phyloP scores from a whole-genome alignment of 2,797 vertebrate species.

The Enteromius fasciolatus region DNA sequence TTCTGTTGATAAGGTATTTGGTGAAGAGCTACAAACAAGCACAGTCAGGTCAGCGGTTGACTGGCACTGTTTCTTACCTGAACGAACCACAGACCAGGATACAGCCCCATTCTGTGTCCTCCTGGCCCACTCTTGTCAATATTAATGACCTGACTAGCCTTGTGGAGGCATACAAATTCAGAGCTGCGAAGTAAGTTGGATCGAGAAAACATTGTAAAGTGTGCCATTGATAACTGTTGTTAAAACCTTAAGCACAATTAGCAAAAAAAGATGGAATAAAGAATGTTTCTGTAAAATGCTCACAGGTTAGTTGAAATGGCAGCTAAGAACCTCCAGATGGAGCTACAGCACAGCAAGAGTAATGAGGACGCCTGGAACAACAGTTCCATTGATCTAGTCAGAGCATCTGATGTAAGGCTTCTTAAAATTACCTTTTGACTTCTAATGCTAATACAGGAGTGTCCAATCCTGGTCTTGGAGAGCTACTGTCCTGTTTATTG shows the following conservation, averaged over 20 bases:
- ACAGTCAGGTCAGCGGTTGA: slow-evolving; percentile 82
- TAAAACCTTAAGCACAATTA: background rate
- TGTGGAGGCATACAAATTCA: slow-evolving; percentile 87
- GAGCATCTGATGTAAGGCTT: slow-evolving; percentile 88
- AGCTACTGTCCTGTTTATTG: background rate
- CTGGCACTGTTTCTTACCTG: slow-evolving; percentile 91
- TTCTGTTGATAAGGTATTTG: slow-evolving; percentile 80
- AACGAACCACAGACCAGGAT: slow-evolving; percentile 82
- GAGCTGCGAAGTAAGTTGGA: slow-evolving; percentile 86
- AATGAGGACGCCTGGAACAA: slow-evolving; percentile 95
- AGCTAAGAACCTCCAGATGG: slow-evolving; percentile 87
- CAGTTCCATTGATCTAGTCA: slow-evolving; percentile 90
- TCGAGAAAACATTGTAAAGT: background rate
- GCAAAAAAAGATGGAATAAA: background rate
- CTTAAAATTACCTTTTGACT: background rate
- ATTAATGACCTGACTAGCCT: slow-evolving; percentile 84
- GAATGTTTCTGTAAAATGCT: slow-evolving; percentile 43
- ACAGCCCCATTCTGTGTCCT: slow-evolving; percentile 86
- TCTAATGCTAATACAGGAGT: background rate
- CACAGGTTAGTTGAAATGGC: slow-evolving; percentile 88
- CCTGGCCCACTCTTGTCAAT: slow-evolving; percentile 74
- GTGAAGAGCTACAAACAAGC: slow-evolving; percentile 92
- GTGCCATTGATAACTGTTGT: background rate
- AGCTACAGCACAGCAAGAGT: slow-evolving; percentile 81
- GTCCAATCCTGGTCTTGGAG: background rate